Conservation (phyloP, 2,797 vertebrate species). For the Sternotherus odoratus region DNA sequence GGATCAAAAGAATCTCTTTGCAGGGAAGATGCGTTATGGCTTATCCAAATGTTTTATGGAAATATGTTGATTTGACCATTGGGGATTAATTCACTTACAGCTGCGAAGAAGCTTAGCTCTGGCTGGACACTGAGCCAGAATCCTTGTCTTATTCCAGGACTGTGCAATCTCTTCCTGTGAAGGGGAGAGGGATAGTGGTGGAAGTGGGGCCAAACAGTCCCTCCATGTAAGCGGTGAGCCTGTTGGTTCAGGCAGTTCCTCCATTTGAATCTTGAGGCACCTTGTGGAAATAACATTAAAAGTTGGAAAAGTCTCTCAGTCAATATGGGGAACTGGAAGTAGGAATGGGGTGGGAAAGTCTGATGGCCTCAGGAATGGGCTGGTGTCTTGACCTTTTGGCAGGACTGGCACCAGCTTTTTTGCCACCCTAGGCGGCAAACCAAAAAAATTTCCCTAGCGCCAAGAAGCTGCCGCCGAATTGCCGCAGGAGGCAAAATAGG, state of each 20-base stretch:
- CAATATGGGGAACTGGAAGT: background rate
- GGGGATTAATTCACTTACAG: background rate
- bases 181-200: background rate
- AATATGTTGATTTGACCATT: background rate
- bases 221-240: background rate
- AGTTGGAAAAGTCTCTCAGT: background rate
- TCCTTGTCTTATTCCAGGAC: background rate
- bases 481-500: too few species aligned
- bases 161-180: background rate
- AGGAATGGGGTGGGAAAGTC: background rate
- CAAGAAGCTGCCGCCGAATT: too few species aligned
- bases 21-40: background rate
- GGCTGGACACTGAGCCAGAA: background rate
- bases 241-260: background rate
- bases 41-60: rapidly evolving
- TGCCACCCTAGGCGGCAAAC: too few species aligned
- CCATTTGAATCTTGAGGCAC: background rate
- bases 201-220: background rate
- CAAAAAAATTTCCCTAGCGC: too few species aligned
- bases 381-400: background rate
- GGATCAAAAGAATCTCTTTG: rapidly evolving
- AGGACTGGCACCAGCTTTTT: too few species aligned
- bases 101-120: background rate
- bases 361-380: background rate
- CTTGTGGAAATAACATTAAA: background rate